phyloP scores from a whole-genome alignment of 2,113 vertebrate genomes.

The Ornithorhynchus anatinus region DNA sequence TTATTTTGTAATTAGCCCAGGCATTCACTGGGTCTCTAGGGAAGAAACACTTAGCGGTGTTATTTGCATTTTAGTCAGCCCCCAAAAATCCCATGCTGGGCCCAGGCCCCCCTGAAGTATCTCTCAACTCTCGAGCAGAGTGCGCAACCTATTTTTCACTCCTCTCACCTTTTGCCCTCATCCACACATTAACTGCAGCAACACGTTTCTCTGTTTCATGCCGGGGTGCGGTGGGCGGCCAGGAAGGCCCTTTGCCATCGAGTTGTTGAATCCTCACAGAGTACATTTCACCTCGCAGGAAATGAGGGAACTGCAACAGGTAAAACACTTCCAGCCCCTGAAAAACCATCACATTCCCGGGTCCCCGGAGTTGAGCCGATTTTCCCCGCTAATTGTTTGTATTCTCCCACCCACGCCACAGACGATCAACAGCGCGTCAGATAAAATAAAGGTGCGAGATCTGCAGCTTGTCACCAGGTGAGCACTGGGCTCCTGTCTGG shows the following conservation, averaged over 20 bases:
- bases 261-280: slow-evolving; percentile 92
- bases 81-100: slow-evolving; percentile 45
- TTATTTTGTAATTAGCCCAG: slow-evolving; percentile 67
- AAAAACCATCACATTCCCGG: slow-evolving; percentile 12
- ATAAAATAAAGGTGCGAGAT: slow-evolving; percentile 93
- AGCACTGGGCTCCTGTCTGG: slow-evolving; percentile 15
- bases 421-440: slow-evolving; percentile 89
- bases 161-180: slow-evolving; percentile 48
- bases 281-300: slow-evolving; percentile 72
- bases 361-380: slow-evolving; percentile 16
- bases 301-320: slow-evolving; percentile 91
- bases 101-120: slow-evolving; percentile 14
- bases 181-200: slow-evolving; percentile 54
- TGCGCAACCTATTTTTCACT: slow-evolving; percentile 43
- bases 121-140: slow-evolving; percentile 37
- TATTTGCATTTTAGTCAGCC: slow-evolving; percentile 41
- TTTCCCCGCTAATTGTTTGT: slow-evolving; percentile 46
- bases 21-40: slow-evolving; percentile 57
- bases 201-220: slow-evolving; percentile 60
- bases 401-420: slow-evolving; percentile 58
- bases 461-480: slow-evolving; percentile 95
- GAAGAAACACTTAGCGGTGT: slow-evolving; percentile 53
- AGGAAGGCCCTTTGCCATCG: slow-evolving; percentile 97
- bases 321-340: slow-evolving; percentile 55
- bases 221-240: slow-evolving; percentile 53